Base-by-base conservation (phyloP, 2,797 vertebrate genomes). In the Rhinoraja longicauda region DNA sequence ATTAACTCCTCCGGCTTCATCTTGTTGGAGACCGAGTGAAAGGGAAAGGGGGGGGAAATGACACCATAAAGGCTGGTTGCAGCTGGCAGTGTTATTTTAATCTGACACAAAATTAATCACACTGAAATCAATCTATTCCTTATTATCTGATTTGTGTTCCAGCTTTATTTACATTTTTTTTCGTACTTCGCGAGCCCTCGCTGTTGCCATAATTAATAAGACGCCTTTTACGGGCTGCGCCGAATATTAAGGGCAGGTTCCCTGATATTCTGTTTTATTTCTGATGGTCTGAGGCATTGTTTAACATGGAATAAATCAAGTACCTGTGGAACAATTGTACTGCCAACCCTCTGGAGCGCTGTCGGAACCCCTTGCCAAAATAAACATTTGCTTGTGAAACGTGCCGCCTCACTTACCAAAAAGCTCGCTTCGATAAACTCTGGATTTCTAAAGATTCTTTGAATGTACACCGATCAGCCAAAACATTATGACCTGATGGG, bases 381-480 rank as follows among this genome's bases (percentile, higher is more conserved):
- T 97, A 97, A 98, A 98, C 97, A 97, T 99, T 98, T 97, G 97
- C 97, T 97, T 97, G 96, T 95, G 95, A 96, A 96, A 91, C 95
- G 95, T 97, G 97, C 96, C 96, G 94, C 95, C 95, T 95, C 95
- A 95, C 8, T 91, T 90, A 70, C 91, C 39, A 91, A 53, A 21
- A 39, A 91, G 90, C 90, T 45, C 26, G 21, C 36, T 57, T 75
- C 90, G 45, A 15, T 24, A 13, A 72, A 19, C 19, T 91, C 70
- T 75, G 75, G 13, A 75, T 92, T 92, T 75, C 45, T 29, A 9
- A 73, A 53, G 70, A 57, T 45, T 19, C 73, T 73, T 53, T 72
- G 7, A 24, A 36, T 53, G 5, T 53, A n/a, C n/a, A n/a, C n/a
- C n/a, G n/a, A n/a, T n/a, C n/a, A n/a, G n/a, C n/a, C n/a, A n/a